Percentiles rank a stretch among this genome's conserved stretches.
Conservation (phyloP, 2,113 vertebrate species). For the Bubo blakistoni region DNA sequence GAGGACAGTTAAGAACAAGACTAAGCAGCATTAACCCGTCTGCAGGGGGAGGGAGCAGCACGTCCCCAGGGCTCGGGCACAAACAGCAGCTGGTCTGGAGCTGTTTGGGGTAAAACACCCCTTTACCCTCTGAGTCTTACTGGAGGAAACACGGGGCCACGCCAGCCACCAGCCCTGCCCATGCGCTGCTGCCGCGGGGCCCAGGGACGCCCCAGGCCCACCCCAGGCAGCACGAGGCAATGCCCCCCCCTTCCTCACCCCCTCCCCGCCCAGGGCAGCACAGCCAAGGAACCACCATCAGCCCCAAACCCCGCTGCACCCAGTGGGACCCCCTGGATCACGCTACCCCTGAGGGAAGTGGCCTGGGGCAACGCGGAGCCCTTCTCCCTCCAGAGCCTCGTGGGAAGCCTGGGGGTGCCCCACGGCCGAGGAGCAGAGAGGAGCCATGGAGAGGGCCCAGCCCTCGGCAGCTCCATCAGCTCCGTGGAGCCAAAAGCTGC, state of each 20-base stretch:
- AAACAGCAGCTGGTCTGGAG: neutral
- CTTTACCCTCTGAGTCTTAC: neutral
- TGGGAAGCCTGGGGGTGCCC: neutral
- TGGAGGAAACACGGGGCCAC: neutral
- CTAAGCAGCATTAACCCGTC: accelerated
- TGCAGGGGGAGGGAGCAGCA: neutral
- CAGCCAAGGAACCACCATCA: neutral
- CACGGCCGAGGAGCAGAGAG: neutral
- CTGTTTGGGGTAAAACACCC: neutral
- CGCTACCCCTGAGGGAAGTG: neutral
- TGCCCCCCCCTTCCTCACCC: neutral
- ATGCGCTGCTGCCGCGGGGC: neutral
- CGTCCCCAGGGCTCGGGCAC: accelerated
- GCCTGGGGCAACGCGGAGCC: neutral
- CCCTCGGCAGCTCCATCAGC: neutral
- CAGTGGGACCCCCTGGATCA: neutral
- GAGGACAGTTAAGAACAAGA: neutral
- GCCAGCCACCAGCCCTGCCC: neutral
- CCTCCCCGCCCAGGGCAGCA: neutral
- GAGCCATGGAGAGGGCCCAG: neutral
- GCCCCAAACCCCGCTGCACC: neutral
- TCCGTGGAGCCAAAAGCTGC: neutral
- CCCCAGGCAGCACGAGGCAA: neutral
- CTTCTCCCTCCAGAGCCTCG: neutral
- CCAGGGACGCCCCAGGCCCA: neutral